phyloP scores from a whole-genome alignment of 2,888 invertebrate species.

The Netelia melanura region DNA sequence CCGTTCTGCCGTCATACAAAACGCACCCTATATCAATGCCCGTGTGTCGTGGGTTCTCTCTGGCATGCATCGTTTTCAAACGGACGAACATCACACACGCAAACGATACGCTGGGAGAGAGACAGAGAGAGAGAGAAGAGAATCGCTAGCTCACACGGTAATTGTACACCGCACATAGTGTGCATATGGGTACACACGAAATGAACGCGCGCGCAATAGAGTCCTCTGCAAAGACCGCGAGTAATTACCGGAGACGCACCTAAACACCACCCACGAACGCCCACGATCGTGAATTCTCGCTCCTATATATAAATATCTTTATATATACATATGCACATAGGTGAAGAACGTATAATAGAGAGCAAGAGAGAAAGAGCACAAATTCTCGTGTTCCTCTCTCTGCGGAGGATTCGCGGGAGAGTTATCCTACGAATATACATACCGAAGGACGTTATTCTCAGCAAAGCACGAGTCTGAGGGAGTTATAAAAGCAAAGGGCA shows the following conservation, averaged over 20 bases:
- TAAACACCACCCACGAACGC: constrained; percentile 80
- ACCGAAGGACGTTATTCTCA: constrained; percentile 22
- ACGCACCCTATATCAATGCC: constrained; percentile 32
- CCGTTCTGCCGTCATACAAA: constrained; percentile 19
- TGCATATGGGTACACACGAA: constrained; percentile 33
- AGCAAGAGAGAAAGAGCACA: constrained; percentile 6
- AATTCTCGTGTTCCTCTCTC: constrained; percentile 18
- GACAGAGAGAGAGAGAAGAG: neutral
- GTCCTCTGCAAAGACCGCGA: constrained; percentile 77
- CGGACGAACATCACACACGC: constrained; percentile 33
- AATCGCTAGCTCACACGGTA: constrained; percentile 68
- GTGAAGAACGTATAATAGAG: neutral
- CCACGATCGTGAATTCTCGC: constrained; percentile 70
- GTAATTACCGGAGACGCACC: constrained; percentile 79
- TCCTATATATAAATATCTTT: constrained; percentile 3
- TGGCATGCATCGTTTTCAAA: constrained; percentile 32
- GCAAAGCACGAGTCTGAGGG: constrained; percentile 26
- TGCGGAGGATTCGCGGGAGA: constrained; percentile 19
- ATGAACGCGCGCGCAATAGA: constrained; percentile 73
- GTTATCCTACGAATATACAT: constrained; percentile 20
- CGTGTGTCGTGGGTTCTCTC: constrained; percentile 13
- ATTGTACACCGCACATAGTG: constrained; percentile 72
- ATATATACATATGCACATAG: neutral
- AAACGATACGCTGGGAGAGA: constrained; percentile 23
- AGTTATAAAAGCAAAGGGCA: constrained; percentile 55